These are phyloP conservation scores for Aphis gossypii DNA, from an alignment of 1,140 invertebrate genomes.

Conservation along the genomic window DNA sequence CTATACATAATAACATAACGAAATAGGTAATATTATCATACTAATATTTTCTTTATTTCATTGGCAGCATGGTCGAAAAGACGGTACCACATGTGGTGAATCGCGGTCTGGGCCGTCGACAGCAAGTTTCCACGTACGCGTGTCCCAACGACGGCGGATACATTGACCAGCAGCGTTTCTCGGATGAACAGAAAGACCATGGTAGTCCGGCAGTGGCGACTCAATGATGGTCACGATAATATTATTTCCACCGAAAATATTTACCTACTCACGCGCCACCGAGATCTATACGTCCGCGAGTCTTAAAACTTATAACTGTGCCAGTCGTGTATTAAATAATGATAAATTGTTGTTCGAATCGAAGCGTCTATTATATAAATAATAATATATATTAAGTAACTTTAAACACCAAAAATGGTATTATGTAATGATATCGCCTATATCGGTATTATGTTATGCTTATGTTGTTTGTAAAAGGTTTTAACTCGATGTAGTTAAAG, in stretches of 20 bases:
- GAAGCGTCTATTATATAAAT: neutral
- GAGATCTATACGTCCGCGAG: neutral
- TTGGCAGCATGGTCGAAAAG: constrained; percentile 82
- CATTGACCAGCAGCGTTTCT: neutral
- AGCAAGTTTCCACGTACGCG: neutral
- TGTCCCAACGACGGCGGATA: neutral
- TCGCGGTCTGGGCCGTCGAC: constrained; percentile 66
- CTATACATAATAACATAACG: neutral
- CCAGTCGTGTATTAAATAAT: neutral
- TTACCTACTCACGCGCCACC: neutral
- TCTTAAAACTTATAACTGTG: neutral
- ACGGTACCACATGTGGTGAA: constrained; percentile 80
- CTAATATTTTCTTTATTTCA: constrained; percentile 9
- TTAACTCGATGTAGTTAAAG: neutral
- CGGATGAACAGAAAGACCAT: neutral
- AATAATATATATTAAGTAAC: neutral
- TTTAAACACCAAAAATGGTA: neutral
- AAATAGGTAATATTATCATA: neutral
- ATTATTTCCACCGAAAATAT: neutral
- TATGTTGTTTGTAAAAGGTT: neutral
- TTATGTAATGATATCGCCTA: neutral
- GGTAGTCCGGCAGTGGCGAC: too few relatives aligned
- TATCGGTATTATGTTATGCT: neutral
- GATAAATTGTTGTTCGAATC: neutral
- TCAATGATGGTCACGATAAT: neutral